Evolutionary conservation across 2,113 vertebrate genomes (phyloP).

Genomic region (Neogale vison): DNA sequence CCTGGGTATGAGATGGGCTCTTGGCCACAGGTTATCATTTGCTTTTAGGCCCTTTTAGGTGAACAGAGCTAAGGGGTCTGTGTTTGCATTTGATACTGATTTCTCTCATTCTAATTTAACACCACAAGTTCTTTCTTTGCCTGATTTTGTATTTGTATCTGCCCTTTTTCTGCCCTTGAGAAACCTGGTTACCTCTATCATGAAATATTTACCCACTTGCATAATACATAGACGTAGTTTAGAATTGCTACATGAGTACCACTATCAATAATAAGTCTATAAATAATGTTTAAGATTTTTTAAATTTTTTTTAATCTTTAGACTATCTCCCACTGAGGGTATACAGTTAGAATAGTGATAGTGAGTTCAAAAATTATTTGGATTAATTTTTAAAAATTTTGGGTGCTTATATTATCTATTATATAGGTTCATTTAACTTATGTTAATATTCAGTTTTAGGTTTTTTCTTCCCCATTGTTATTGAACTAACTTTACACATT

Average conservation of each 20-base stretch:
- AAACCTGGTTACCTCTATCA: neutral
- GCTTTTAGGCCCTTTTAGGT: neutral
- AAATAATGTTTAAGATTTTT: constrained; percentile 12
- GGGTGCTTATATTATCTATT: neutral
- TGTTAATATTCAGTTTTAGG: neutral
- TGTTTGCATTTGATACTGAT: neutral
- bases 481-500: neutral
- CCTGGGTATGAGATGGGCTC: neutral
- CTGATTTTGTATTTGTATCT: neutral
- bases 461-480: neutral
- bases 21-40: neutral
- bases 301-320: neutral
- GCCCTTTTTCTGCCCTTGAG: neutral
- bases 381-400: neutral
- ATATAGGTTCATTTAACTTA: neutral
- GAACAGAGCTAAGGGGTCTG: neutral
- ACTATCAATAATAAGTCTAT: neutral
- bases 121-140: neutral
- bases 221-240: neutral
- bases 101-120: neutral
- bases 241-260: neutral
- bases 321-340: neutral
- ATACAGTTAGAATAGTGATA: neutral
- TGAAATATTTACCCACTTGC: neutral
- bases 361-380: constrained; percentile 23